Conservation (phyloP, 2,888 invertebrate genomes). For the Andrena camellia region DNA sequence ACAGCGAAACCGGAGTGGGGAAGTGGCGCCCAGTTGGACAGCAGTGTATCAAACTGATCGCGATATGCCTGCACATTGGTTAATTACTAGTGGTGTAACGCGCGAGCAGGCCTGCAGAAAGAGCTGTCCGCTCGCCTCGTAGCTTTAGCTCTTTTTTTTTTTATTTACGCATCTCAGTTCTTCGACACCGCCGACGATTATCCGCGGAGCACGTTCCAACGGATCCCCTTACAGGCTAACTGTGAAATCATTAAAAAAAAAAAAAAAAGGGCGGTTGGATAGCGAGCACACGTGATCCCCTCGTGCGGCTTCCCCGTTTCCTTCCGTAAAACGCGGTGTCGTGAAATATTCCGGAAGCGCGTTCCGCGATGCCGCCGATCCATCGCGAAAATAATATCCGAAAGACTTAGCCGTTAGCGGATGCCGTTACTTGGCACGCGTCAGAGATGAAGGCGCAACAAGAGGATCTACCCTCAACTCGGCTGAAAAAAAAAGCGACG, state of each 20-base stretch:
- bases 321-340: no score
- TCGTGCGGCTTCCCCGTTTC: no score
- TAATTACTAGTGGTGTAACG: slow-evolving; percentile 42
- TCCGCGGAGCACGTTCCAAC: no score
- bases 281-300: no score
- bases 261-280: no score
- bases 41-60: slow-evolving; percentile 57
- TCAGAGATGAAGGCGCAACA: slow-evolving; percentile 56
- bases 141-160: background rate
- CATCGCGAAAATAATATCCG: background rate
- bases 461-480: slow-evolving; percentile 52
- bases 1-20: slow-evolving; percentile 43
- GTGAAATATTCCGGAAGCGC: no score
- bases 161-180: background rate
- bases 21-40: slow-evolving; percentile 53
- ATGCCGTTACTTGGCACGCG: slow-evolving; percentile 52
- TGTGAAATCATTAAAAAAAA: no score
- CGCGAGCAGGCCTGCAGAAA: background rate
- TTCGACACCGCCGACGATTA: background rate
- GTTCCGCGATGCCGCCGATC: no score
- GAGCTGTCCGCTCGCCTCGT: background rate
- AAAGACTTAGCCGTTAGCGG: slow-evolving; percentile 28
- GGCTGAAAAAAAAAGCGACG: slow-evolving; percentile 46
- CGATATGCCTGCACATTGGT: slow-evolving; percentile 33
- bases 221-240: no score